Conservation (phyloP, 1,140 invertebrate genomes). For the Drosophila sucinea region DNA sequence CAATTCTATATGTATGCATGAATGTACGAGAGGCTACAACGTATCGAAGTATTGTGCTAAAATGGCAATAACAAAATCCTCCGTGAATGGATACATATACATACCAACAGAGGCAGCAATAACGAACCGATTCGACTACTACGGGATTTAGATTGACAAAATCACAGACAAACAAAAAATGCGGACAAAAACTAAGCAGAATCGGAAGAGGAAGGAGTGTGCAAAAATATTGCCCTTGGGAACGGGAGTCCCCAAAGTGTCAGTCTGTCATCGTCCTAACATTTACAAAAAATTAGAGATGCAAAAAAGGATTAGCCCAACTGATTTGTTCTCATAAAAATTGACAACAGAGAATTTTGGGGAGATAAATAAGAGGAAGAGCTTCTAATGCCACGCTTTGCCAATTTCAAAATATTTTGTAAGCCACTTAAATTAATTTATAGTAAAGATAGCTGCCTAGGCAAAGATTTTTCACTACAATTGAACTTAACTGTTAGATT, state of each 20-base stretch:
- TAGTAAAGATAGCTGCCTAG: not conserved
- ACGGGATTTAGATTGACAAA: constrained; percentile 26
- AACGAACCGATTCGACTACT: constrained; percentile 28
- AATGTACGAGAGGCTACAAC: not conserved
- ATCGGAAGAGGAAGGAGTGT: not conserved
- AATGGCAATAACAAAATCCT: constrained; percentile 31
- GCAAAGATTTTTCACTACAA: not conserved
- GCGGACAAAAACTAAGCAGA: constrained; percentile 16
- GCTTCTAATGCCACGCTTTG: not conserved
- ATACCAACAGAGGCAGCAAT: constrained; percentile 29
- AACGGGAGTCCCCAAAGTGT: constrained; percentile 35
- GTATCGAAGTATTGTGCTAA: constrained; percentile 22
- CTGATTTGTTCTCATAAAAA: constrained; percentile 67
- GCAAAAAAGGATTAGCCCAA: constrained; percentile 58
- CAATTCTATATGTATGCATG: not conserved
- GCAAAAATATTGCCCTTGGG: constrained; percentile 49
- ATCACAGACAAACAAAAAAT: constrained; percentile 16
- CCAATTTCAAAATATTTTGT: constrained; percentile 10
- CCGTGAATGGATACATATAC: constrained; percentile 8
- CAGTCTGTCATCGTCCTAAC: constrained; percentile 23
- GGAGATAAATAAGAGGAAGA: not conserved
- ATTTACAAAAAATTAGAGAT: constrained; percentile 57
- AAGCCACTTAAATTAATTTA: constrained; percentile 9
- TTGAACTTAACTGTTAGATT: constrained; percentile 58
- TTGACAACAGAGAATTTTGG: constrained; percentile 53